phyloP scores from a whole-genome alignment of 2,797 vertebrate species.

The Smutsia temminckii region DNA sequence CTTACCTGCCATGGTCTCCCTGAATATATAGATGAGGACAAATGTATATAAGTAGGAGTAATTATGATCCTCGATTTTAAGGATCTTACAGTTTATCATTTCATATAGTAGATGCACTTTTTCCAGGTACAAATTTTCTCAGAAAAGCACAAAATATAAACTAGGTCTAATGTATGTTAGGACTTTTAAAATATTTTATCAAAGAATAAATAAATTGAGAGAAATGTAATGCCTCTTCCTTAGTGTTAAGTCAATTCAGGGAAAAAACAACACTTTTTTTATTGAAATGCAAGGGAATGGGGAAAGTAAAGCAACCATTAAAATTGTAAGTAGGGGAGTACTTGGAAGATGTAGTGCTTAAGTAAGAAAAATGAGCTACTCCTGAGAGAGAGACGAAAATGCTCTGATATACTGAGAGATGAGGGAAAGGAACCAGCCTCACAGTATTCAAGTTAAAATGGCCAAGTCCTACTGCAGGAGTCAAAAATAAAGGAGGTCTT shows the following conservation, averaged over 20 bases:
- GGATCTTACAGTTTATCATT: neutral
- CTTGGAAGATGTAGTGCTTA: neutral
- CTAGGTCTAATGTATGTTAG: neutral
- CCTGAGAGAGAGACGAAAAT: neutral
- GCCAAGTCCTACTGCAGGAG: neutral
- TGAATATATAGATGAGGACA: neutral
- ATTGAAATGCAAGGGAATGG: neutral
- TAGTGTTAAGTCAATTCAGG: neutral
- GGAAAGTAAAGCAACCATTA: neutral
- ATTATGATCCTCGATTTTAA: neutral
- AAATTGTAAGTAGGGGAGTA: neutral
- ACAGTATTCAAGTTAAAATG: neutral
- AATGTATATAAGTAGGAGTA: neutral
- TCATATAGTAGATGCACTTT: neutral
- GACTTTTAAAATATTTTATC: neutral
- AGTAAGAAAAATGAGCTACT: neutral
- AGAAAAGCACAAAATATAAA: neutral
- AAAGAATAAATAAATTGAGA: neutral
- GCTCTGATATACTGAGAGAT: neutral
- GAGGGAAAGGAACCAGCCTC: rapidly evolving
- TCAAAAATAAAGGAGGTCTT: neutral
- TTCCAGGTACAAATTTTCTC: neutral
- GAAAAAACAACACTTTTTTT: neutral
- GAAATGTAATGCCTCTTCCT: neutral
- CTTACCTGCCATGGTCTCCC: neutral